Percentiles rank a stretch among this genome's conserved stretches.
These are phyloP conservation scores for Melanerpes aurifrons DNA, from an alignment of 2,113 vertebrate genomes.

Conservation along the genomic window DNA sequence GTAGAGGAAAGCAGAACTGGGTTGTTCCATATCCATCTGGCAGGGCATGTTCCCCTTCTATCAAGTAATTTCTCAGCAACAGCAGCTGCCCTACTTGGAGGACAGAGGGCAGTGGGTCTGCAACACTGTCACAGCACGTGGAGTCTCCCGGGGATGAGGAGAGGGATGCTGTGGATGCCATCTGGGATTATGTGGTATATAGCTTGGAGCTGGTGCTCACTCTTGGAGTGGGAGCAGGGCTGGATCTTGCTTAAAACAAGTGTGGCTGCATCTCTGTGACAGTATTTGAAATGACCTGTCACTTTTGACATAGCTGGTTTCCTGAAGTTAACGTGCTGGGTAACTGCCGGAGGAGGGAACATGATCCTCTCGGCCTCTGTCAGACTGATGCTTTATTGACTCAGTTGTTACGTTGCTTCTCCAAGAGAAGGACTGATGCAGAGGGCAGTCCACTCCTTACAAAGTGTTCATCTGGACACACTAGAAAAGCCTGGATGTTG, in stretches of 20 bases:
- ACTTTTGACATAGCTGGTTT: not conserved
- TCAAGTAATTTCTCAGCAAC: not conserved
- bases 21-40: not conserved
- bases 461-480: not conserved
- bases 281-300: not conserved
- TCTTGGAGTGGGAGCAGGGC: not conserved
- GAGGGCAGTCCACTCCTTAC: not conserved
- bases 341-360: not conserved
- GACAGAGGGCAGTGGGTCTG: accelerated
- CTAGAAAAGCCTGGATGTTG: not conserved
- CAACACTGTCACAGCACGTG: accelerated
- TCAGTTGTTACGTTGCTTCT: not conserved
- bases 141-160: not conserved
- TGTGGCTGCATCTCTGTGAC: not conserved
- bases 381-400: not conserved
- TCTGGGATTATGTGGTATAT: accelerated
- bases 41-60: not conserved
- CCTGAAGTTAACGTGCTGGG: not conserved
- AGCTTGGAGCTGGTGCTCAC: accelerated
- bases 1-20: not conserved
- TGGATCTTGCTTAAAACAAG: not conserved
- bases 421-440: not conserved
- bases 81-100: not conserved
- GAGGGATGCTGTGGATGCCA: not conserved
- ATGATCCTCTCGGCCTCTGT: not conserved